Percentiles rank a stretch among this genome's conserved stretches.
phyloP scores from a whole-genome alignment of 2,888 invertebrate species.

The Ceramica pisi region DNA sequence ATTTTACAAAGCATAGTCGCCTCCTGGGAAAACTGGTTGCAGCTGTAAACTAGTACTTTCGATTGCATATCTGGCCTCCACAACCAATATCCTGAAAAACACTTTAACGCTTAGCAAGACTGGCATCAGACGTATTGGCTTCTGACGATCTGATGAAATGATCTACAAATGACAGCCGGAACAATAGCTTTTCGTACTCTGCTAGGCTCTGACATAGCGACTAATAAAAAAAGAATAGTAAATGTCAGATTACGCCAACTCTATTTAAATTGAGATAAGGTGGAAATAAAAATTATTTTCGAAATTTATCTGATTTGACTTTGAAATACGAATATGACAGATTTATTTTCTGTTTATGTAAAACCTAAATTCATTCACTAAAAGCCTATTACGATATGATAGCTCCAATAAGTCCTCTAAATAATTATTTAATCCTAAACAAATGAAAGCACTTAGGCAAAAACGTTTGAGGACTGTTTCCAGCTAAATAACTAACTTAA shows the following conservation, averaged over 20 bases:
- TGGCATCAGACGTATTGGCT: too few relatives aligned
- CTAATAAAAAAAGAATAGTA: not conserved
- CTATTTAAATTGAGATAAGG: not conserved
- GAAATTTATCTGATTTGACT: not conserved
- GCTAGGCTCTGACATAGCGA: too few relatives aligned
- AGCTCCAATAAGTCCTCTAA: not conserved
- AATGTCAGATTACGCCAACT: too few relatives aligned
- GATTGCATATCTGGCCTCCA: too few relatives aligned
- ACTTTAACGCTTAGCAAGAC: too few relatives aligned
- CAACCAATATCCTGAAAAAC: too few relatives aligned
- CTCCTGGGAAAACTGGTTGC: too few relatives aligned
- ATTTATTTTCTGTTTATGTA: not conserved
- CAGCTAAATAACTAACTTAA: conserved; percentile 12
- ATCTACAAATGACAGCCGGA: too few relatives aligned
- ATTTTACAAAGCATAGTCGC: too few relatives aligned
- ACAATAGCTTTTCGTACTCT: too few relatives aligned
- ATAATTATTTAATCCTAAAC: not conserved
- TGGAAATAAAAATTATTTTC: not conserved
- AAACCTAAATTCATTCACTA: not conserved
- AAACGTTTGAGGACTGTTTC: conserved; percentile 13
- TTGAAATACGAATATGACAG: not conserved
- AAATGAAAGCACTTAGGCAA: conserved; percentile 9
- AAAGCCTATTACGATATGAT: conserved; percentile 4
- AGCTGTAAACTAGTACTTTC: too few relatives aligned
- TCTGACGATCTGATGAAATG: too few relatives aligned